Base-by-base conservation (phyloP, 1,140 invertebrate species). In the Heliothis subflexa region DNA sequence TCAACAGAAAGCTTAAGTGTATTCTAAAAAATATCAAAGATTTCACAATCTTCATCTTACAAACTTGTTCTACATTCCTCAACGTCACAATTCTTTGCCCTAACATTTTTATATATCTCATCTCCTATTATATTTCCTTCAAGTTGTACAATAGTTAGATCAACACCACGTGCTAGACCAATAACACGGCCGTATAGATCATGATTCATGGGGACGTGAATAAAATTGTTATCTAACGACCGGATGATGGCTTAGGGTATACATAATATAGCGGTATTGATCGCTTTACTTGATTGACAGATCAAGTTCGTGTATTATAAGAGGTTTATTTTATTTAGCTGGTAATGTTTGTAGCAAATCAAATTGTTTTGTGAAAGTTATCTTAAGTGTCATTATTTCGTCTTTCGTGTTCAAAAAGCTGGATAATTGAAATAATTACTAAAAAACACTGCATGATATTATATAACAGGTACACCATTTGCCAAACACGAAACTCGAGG, bases 161-260 rank as follows among this genome's bases (percentile, higher is more conserved):
- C 64, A 50, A 52, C 47, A 68, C 45, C 64, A 68, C 47, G 64
- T 68, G 45, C 64, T 25, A 12, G 45, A 25, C 33, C 47, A 68
- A 68, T 68, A 52, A 68, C 45, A 68, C 45, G n/a, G 33, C 28
- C 13, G 45, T 9, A 21, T 62, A 14, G 3, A 64, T n/a, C 28
- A 77, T 80, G 64, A 80, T 47, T 77, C 79, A 80, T 75, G 49
- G 33, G 45, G n/a, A 61, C 45, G n/a, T 79, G 61, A 62, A 75
- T 50, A 50, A 68, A 68, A 68, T 68, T 47, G 64, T 68, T 68
- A 28, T 52, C 64, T 68, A 52, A 52, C 47, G 49, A 55, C 21
- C 50, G 68, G 68, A 54, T 55, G 25, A 25, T 55, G 62, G 62
- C 40, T 47, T 64, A 45, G 62, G 45, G 5, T 49, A 33, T 40